phyloP scores from a whole-genome alignment of 2,888 invertebrate genomes.

The Neoitamus cyanurus region DNA sequence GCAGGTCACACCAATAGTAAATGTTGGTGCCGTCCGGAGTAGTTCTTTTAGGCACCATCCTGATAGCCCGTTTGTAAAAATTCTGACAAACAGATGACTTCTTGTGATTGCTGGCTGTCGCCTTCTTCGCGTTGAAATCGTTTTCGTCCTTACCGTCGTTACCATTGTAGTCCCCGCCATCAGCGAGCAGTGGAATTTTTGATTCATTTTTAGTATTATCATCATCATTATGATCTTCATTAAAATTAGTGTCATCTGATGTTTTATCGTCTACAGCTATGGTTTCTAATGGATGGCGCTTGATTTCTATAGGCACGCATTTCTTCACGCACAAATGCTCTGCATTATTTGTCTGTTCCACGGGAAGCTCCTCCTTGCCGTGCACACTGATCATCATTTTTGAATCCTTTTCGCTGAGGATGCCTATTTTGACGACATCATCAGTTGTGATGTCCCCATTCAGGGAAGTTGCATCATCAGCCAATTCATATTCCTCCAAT shows the following conservation, averaged over 20 bases:
- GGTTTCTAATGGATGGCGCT: constrained; percentile 62
- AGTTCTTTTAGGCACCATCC: constrained; percentile 77
- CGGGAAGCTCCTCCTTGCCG: constrained; percentile 78
- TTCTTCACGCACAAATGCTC: constrained; percentile 54
- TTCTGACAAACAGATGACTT: constrained; percentile 55
- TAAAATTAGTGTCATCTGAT: constrained; percentile 48
- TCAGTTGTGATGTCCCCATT: constrained; percentile 60
- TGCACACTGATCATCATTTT: constrained; percentile 70
- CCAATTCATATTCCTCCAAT: constrained; percentile 69
- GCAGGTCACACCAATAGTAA: constrained; percentile 89
- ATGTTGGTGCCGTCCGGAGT: constrained; percentile 87
- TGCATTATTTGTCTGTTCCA: constrained; percentile 62
- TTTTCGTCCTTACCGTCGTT: constrained; percentile 44
- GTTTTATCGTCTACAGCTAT: constrained; percentile 48
- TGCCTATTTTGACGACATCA: constrained; percentile 66
- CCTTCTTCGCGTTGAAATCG: constrained; percentile 17
- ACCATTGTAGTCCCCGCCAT: constrained; percentile 4
- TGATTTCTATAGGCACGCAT: constrained; percentile 61
- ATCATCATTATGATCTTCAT: constrained; percentile 42
- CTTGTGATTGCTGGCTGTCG: constrained; percentile 56
- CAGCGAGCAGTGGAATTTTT: constrained; percentile 4
- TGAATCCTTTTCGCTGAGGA: constrained; percentile 67
- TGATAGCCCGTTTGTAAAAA: constrained; percentile 61
- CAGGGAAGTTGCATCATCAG: constrained; percentile 68
- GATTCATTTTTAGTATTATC: constrained; percentile 19